These are phyloP conservation scores for Cynopterus brachyotis DNA, from an alignment of 2,113 vertebrate genomes.

Conservation along the genomic window DNA sequence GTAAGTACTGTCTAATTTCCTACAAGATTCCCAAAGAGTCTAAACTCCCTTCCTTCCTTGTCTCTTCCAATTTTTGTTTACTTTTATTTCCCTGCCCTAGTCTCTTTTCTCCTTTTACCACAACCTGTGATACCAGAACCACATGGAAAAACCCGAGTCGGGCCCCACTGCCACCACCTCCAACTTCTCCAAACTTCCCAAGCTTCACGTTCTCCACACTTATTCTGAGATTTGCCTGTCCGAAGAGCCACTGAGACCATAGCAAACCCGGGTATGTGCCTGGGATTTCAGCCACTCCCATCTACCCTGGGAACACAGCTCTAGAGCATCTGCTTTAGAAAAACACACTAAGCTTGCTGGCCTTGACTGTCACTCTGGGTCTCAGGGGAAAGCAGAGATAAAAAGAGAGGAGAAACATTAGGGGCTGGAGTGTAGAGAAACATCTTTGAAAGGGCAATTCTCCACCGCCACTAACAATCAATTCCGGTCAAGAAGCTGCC, in stretches of 20 bases:
- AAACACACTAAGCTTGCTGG: slow-evolving; percentile 30
- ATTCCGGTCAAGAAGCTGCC: slow-evolving; percentile 59
- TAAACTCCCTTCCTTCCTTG: not conserved
- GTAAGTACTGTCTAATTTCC: not conserved
- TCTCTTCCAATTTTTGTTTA: not conserved
- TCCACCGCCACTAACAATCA: slow-evolving; percentile 49
- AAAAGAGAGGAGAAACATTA: slow-evolving; percentile 28
- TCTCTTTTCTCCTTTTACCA: not conserved
- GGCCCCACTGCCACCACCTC: not conserved
- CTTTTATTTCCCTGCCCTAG: not conserved
- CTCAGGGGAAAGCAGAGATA: slow-evolving; percentile 29
- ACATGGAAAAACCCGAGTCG: not conserved
- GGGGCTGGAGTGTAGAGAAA: not conserved
- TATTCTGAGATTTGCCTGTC: not conserved
- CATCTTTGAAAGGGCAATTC: slow-evolving; percentile 51
- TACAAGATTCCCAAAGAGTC: not conserved
- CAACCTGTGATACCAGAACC: not conserved
- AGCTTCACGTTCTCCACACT: not conserved
- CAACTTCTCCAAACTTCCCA: not conserved
- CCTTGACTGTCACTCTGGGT: slow-evolving; percentile 35
- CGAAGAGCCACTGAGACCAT: not conserved
- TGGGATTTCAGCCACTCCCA: not conserved
- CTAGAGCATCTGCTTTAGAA: not conserved
- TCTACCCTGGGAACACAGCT: not conserved
- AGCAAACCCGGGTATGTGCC: not conserved